A percentile compares a stretch with the other conserved stretches of the same genome.
Conservation (phyloP, 2,888 invertebrate species). For the Ctenicera cuprea region DNA sequence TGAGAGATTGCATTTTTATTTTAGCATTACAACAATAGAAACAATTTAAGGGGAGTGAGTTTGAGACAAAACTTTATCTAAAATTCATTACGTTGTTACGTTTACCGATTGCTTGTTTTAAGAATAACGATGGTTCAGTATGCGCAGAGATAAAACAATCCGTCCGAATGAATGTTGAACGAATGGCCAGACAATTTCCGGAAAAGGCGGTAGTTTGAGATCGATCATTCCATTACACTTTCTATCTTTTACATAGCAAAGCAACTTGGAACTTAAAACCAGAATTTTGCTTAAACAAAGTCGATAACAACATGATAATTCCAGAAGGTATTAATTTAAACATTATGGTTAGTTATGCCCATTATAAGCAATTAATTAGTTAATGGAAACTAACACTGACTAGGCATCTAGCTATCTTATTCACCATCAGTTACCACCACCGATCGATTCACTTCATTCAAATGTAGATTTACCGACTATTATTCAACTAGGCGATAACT, state of each 20-base stretch:
- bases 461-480: background rate
- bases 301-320: background rate
- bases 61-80: too few species aligned
- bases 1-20: background rate
- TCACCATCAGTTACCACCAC: too few species aligned
- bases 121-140: too few species aligned
- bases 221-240: background rate
- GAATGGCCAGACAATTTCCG: too few species aligned
- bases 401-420: too few species aligned
- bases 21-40: background rate
- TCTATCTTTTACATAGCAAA: background rate
- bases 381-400: too few species aligned
- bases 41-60: background rate
- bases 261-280: background rate
- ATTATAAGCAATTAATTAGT: too few species aligned
- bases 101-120: too few species aligned
- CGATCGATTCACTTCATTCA: constrained; percentile 7
- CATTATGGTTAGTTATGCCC: background rate
- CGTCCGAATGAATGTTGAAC: too few species aligned
- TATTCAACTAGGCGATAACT: constrained; percentile 6
- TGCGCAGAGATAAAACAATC: too few species aligned
- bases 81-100: too few species aligned
- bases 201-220: background rate
- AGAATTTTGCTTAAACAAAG: background rate
- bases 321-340: background rate